These are phyloP conservation scores for Drosophila demipolita DNA, from an alignment of 2,888 invertebrate genomes.

Conservation along the genomic window DNA sequence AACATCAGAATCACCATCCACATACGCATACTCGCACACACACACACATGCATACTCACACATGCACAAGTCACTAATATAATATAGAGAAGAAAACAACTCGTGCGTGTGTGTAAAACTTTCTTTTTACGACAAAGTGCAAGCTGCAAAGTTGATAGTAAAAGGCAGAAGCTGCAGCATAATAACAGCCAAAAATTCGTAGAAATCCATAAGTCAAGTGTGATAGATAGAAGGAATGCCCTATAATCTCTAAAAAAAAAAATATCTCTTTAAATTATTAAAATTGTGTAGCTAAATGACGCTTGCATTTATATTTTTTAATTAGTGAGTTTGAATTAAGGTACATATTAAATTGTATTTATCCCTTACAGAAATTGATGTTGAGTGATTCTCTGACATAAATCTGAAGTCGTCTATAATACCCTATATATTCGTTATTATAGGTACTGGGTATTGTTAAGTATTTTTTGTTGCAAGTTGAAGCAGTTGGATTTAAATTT, in stretches of 20 bases:
- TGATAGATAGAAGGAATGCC: conserved; percentile 10
- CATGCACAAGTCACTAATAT: conserved; percentile 53
- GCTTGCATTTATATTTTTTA: neutral
- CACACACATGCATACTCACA: conserved; percentile 17
- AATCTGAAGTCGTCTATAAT: neutral
- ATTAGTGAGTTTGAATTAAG: neutral
- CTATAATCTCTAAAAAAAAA: conserved; percentile 4
- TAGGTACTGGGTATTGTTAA: conserved; percentile 32
- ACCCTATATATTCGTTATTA: neutral
- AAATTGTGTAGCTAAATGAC: neutral
- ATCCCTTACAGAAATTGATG: neutral
- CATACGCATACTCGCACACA: conserved; percentile 21
- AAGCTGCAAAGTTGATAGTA: conserved; percentile 74
- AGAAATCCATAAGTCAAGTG: neutral
- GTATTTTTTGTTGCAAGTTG: conserved; percentile 44
- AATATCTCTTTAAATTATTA: neutral
- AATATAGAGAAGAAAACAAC: conserved; percentile 62
- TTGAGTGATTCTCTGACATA: neutral
- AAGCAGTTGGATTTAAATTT: conserved; percentile 73
- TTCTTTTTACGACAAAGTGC: conserved; percentile 78
- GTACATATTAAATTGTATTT: too few relatives aligned
- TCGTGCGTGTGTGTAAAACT: conserved; percentile 73
- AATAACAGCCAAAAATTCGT: conserved; percentile 27
- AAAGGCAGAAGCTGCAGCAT: conserved; percentile 47
- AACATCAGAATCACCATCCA: conserved; percentile 39